A percentile compares a stretch with the other conserved stretches of the same genome.
phyloP scores from a whole-genome alignment of 2,888 invertebrate genomes.

The Lordiphosa fenestrarum region DNA sequence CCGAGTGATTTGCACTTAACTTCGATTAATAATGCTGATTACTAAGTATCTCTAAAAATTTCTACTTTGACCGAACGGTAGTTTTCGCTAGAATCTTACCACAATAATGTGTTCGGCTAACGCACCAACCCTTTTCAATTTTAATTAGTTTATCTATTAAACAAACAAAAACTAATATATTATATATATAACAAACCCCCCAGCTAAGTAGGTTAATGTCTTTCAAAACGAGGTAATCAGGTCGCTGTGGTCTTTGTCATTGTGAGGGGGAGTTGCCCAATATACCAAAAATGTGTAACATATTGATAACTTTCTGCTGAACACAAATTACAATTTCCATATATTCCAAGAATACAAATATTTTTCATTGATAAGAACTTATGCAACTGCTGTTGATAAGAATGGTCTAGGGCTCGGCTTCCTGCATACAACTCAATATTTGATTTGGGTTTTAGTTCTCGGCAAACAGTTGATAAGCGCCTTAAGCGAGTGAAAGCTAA shows the following conservation, averaged over 20 bases:
- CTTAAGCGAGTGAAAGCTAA: constrained; percentile 37
- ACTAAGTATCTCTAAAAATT: too few relatives aligned
- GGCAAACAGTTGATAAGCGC: constrained; percentile 63
- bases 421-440: constrained; percentile 38
- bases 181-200: constrained; percentile 1
- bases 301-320: constrained; percentile 30
- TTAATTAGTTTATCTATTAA: constrained; percentile 9
- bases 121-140: too few relatives aligned
- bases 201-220: constrained; percentile 16
- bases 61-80: too few relatives aligned
- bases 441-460: constrained; percentile 59
- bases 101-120: background rate
- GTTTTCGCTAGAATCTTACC: too few relatives aligned
- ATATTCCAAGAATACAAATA: constrained; percentile 6
- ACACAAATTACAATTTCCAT: constrained; percentile 2
- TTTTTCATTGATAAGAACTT: constrained; percentile 17
- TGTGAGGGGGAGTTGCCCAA: constrained; percentile 28
- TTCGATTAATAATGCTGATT: too few relatives aligned
- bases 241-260: constrained; percentile 33
- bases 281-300: constrained; percentile 1
- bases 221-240: constrained; percentile 47
- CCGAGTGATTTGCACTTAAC: too few relatives aligned
- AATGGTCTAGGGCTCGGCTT: constrained; percentile 12
- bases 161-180: constrained; percentile 5
- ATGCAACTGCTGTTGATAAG: constrained; percentile 21